Evolutionary conservation across 2,888 invertebrate species (phyloP), one percentile per base, ranked within the genome.

Genomic region (Drosophila flavopinicola): DNA sequence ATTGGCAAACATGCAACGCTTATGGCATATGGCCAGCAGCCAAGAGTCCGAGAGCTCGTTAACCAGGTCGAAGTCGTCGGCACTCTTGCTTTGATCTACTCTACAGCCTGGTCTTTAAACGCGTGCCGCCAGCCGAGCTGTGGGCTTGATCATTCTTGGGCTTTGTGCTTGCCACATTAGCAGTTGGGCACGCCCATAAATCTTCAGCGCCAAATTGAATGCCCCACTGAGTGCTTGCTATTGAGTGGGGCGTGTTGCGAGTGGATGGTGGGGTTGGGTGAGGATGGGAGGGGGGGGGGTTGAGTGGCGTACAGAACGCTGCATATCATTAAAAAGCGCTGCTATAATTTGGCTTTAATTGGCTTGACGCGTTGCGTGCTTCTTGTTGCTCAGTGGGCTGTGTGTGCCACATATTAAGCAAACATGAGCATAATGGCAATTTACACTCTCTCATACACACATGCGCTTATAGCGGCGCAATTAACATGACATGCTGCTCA

Each of bases 401-500:
- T 83, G 69, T 75, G 73, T 72, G 76, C 72, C 61, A 79, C 86
- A 85, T 79, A 79, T 84, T 80, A 84, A 84, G 71, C 77, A 86
- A 80, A 80, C 80, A 80, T 80, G 86, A 80, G 80, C 80, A 86
- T 84, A 86, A 80, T 86, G 57, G 58, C 86, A 83, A 70, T 80
- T 80, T 73, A 70, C 70, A 83, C 67, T 67, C 57, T 37, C 73
- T 39, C 44, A 58, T 30, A 38, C 32, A 32, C 39, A 58, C 32
- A 29, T 23, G 30, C 11, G 20, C 20, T 52, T 38, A 48, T 35
- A 58, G 37, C 41, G 41, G 53, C 66, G 77, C 80, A 80, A 83
- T 83, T 83, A 83, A 83, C 80, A 85, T 85, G 84, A 83, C 84
- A 85, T 80, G 72, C 75, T 66, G 85, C 71, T 72, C 73, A 78